Percentiles rank a stretch among this genome's conserved stretches.
These are phyloP conservation scores for Nephrotoma guestfalica DNA, from an alignment of 2,888 invertebrate species.

Conservation along the genomic window DNA sequence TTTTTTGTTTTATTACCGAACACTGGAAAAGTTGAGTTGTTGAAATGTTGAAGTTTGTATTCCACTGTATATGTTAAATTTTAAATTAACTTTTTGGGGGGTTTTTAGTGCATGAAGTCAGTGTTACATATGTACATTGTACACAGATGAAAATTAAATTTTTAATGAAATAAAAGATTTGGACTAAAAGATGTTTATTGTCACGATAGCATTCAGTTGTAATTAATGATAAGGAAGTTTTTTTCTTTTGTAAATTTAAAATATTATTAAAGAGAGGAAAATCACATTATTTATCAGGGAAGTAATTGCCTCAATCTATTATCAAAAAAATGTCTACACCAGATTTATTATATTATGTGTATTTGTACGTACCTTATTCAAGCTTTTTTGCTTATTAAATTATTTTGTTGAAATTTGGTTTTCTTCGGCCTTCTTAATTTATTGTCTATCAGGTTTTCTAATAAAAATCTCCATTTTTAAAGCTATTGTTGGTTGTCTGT, in stretches of 20 bases:
- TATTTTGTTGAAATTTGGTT: not conserved
- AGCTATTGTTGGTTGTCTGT: not conserved
- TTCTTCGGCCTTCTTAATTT: not conserved
- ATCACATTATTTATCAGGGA: no score
- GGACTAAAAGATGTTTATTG: not conserved
- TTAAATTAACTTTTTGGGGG: not conserved
- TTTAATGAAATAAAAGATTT: not conserved
- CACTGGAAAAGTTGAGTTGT: not conserved
- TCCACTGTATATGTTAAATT: not conserved
- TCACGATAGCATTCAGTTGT: not conserved
- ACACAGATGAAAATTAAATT: not conserved
- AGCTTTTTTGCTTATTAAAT: not conserved
- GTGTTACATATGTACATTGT: not conserved
- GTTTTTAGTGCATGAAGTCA: not conserved
- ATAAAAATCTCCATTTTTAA: not conserved
- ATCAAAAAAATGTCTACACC: not conserved
- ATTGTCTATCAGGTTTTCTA: not conserved
- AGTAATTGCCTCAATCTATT: not conserved
- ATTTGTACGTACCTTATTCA: not conserved
- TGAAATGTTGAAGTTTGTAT: not conserved
- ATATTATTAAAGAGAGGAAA: not conserved
- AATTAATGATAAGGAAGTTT: not conserved
- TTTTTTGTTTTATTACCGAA: not conserved
- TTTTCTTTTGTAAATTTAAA: not conserved
- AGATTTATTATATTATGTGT: not conserved